These are phyloP conservation scores for Fringilla coelebs DNA, from an alignment of 2,797 vertebrate species.

Conservation along the genomic window DNA sequence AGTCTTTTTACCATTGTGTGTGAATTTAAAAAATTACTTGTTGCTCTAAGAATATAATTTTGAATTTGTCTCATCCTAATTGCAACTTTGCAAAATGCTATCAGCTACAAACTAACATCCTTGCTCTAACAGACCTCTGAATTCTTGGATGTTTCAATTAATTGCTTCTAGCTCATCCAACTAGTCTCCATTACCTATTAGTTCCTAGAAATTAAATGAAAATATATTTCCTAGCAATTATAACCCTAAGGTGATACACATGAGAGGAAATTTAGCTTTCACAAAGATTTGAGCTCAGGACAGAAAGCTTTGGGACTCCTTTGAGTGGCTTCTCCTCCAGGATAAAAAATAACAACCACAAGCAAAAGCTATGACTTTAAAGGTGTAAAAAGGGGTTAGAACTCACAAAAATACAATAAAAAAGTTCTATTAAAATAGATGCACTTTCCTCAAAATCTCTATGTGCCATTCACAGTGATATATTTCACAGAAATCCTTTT, in stretches of 20 bases:
- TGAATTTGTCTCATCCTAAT: background rate
- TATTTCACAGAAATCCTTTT: background rate
- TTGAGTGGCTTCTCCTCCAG: background rate
- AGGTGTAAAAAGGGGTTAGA: background rate
- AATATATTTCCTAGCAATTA: background rate
- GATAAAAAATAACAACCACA: background rate
- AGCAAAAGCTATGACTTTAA: background rate
- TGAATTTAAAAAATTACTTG: background rate
- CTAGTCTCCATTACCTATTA: background rate
- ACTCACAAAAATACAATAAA: background rate
- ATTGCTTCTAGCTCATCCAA: background rate
- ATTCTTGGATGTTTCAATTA: background rate
- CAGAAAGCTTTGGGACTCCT: background rate
- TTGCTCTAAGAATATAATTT: background rate
- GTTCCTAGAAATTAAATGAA: background rate
- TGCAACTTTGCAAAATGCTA: background rate
- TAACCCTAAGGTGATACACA: background rate
- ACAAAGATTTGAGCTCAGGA: background rate
- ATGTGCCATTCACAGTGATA: background rate
- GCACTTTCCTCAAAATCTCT: background rate
- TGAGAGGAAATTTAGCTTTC: background rate
- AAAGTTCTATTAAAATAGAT: background rate
- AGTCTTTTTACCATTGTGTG: background rate
- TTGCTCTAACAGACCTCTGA: background rate
- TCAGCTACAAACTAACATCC: background rate